A percentile compares a stretch with the other conserved stretches of the same genome.
These are phyloP conservation scores for Zophobas morio DNA, from an alignment of 1,140 invertebrate species.

Conservation along the genomic window DNA sequence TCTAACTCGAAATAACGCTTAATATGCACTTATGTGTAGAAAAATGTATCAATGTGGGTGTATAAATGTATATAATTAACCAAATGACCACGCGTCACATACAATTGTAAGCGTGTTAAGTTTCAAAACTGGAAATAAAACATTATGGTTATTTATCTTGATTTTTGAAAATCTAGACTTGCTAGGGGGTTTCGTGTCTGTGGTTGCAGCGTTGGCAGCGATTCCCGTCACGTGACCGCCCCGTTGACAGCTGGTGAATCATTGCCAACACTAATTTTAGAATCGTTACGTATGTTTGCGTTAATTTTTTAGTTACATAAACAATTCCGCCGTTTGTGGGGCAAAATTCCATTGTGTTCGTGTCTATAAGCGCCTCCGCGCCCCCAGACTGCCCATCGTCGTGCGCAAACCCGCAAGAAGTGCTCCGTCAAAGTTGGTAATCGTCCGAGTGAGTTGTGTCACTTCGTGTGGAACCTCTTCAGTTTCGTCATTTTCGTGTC, in stretches of 20 bases:
- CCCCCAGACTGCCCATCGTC: no score
- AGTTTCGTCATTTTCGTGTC: slow-evolving; percentile 25
- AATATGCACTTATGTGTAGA: no score
- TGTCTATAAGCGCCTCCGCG: slow-evolving; percentile 1
- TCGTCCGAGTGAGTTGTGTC: slow-evolving; percentile 46
- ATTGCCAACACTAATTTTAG: slow-evolving; percentile 49
- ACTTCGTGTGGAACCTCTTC: background rate
- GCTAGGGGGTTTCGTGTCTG: no score
- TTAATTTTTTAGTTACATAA: slow-evolving; percentile 46
- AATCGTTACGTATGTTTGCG: slow-evolving; percentile 45
- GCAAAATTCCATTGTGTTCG: slow-evolving; percentile 5
- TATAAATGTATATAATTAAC: slow-evolving; percentile 3
- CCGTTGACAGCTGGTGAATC: slow-evolving; percentile 33
- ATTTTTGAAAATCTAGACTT: no score
- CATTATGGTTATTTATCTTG: no score
- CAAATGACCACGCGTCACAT: no score
- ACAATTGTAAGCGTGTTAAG: background rate
- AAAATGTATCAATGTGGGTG: no score
- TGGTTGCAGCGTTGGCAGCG: background rate
- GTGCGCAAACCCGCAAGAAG: background rate
- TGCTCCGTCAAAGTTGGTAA: slow-evolving; percentile 39
- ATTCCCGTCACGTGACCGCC: slow-evolving; percentile 19
- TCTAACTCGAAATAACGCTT: no score
- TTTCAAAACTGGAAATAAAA: background rate
- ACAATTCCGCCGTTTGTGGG: slow-evolving; percentile 5